These are phyloP conservation scores for Neolamprologus hecqui DNA, from an alignment of 2,113 vertebrate genomes.

Conservation along the genomic window DNA sequence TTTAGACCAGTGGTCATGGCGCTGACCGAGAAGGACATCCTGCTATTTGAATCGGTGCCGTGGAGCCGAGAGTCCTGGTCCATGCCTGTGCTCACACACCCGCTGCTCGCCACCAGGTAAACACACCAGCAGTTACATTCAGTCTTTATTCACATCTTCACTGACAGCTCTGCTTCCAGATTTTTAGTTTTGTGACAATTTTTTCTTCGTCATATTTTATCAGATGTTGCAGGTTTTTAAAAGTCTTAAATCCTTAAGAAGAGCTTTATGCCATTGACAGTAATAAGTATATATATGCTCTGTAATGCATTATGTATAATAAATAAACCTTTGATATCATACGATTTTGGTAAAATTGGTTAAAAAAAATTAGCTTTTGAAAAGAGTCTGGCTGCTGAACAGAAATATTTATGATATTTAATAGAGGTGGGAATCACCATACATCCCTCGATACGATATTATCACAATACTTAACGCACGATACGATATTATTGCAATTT, in stretches of 20 bases:
- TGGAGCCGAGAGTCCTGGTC: slow-evolving; percentile 89
- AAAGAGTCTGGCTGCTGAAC: too few relatives aligned
- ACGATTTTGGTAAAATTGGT: too few relatives aligned
- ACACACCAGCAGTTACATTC: background rate
- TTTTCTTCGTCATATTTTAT: background rate
- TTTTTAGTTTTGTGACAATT: background rate
- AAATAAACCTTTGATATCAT: too few relatives aligned
- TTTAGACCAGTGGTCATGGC: slow-evolving; percentile 86
- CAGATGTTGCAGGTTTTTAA: background rate
- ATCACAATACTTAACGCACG: too few relatives aligned
- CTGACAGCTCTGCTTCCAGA: background rate
- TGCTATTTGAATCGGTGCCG: slow-evolving; percentile 88
- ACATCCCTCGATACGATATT: too few relatives aligned
- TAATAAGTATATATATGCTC: background rate
- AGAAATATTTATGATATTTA: too few relatives aligned
- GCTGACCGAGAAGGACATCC: slow-evolving; percentile 90
- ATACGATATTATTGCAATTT: too few relatives aligned
- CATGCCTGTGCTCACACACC: slow-evolving; percentile 84
- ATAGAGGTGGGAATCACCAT: too few relatives aligned
- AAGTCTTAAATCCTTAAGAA: background rate
- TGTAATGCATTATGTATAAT: too few relatives aligned
- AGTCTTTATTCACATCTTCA: background rate
- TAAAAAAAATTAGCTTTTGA: too few relatives aligned
- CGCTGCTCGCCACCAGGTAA: slow-evolving; percentile 90
- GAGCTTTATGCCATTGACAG: background rate